These are phyloP conservation scores for Sitodiplosis mosellana DNA, from an alignment of 1,140 invertebrate genomes.

Conservation along the genomic window DNA sequence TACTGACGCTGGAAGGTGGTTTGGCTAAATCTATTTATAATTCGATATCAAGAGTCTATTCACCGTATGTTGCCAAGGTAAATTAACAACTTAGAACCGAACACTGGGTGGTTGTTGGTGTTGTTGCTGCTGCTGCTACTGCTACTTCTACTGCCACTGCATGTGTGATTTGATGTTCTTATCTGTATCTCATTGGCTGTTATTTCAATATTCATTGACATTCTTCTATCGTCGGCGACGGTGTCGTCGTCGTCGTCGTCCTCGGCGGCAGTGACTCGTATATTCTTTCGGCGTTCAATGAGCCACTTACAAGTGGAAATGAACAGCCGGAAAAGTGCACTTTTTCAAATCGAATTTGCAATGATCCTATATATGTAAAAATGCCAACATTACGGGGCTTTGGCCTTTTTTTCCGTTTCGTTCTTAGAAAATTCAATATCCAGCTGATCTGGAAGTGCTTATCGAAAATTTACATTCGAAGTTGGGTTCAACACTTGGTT, in stretches of 20 bases:
- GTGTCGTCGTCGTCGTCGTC: no score
- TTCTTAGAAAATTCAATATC: slow-evolving; percentile 19
- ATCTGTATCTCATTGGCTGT: no score
- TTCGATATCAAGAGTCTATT: slow-evolving; percentile 25
- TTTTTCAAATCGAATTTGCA: background rate
- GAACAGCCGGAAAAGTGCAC: no score
- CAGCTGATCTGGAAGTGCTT: slow-evolving; percentile 17
- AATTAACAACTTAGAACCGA: background rate
- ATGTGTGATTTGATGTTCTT: no score
- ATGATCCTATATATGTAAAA: background rate
- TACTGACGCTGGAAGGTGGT: slow-evolving; percentile 24
- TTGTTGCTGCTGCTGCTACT: no score
- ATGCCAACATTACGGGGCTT: background rate
- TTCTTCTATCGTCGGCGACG: no score
- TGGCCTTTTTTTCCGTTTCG: slow-evolving; percentile 1
- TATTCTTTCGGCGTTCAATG: no score
- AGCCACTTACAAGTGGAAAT: no score
- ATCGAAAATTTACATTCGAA: slow-evolving; percentile 22
- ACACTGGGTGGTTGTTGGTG: no score
- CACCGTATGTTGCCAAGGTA: slow-evolving; percentile 19
- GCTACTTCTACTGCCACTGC: no score
- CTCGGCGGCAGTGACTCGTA: no score
- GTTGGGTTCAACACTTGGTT: slow-evolving; percentile 19
- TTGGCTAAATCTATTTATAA: slow-evolving; percentile 27
- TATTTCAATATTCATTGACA: no score